Evolutionary conservation across 2,113 vertebrate genomes (phyloP).

Genomic region (Rhagologus leucostigma): DNA sequence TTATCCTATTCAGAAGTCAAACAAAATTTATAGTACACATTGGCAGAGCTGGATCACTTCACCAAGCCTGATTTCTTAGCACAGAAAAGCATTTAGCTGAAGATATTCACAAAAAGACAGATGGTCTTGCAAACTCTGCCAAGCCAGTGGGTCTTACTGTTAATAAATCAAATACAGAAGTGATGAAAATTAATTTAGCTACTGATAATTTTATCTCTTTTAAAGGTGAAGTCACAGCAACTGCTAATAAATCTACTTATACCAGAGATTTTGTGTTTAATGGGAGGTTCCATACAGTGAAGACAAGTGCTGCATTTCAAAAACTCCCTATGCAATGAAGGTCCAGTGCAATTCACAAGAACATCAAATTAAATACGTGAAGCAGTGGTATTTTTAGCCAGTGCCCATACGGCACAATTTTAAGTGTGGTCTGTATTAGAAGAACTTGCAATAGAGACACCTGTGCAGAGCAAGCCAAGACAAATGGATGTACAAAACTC

Average conservation of each 20-base stretch:
- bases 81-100: background rate
- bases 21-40: background rate
- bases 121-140: background rate
- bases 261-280: background rate
- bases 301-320: background rate
- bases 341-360: background rate
- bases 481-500: background rate
- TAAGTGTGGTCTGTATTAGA: background rate
- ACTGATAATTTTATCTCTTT: background rate
- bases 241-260: background rate
- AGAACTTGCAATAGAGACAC: background rate
- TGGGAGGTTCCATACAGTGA: background rate
- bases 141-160: background rate
- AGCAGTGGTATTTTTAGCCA: background rate
- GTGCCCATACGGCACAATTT: background rate
- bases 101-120: background rate
- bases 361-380: background rate
- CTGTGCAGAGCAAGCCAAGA: background rate
- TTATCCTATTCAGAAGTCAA: background rate
- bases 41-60: background rate
- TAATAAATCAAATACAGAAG: background rate
- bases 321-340: background rate
- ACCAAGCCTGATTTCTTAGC: background rate
- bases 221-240: background rate
- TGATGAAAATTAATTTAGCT: background rate